A percentile compares a stretch with the other conserved stretches of the same genome.
Evolutionary conservation across 2,888 invertebrate genomes (phyloP).

Genomic region (Melangyna quadrimaculata): DNA sequence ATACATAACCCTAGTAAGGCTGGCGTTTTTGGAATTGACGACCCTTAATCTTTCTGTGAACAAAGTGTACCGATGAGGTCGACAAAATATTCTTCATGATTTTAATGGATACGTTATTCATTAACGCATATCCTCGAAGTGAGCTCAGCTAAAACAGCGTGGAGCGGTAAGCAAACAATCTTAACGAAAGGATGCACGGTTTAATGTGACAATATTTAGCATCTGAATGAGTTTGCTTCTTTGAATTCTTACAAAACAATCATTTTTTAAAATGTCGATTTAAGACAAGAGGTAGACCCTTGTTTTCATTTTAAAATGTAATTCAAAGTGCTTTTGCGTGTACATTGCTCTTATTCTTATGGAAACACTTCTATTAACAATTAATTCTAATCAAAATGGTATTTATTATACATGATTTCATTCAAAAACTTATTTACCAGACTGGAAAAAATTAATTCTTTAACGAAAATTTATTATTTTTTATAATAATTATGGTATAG

Average conservation of each 20-base stretch:
- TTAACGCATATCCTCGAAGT: no score
- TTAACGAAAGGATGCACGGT: neutral
- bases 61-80: no score
- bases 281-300: neutral
- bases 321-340: constrained; percentile 21
- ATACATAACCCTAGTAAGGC: no score
- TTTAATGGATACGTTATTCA: no score
- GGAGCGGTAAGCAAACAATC: neutral
- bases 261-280: neutral
- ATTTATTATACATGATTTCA: neutral
- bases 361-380: neutral
- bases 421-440: neutral
- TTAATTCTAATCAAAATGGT: neutral
- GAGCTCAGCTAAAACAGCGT: no score
- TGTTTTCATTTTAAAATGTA: neutral
- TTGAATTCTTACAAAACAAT: constrained; percentile 28
- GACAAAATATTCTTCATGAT: no score
- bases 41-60: no score
- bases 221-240: constrained; percentile 32
- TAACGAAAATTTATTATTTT: neutral
- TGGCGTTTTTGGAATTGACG: no score
- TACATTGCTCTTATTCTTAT: neutral
- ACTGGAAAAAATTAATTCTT: neutral
- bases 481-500: neutral
- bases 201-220: neutral